Evolutionary conservation across 2,113 vertebrate genomes (phyloP), one percentile per base, ranked within the genome.

Genomic region (Vulpes lagopus): DNA sequence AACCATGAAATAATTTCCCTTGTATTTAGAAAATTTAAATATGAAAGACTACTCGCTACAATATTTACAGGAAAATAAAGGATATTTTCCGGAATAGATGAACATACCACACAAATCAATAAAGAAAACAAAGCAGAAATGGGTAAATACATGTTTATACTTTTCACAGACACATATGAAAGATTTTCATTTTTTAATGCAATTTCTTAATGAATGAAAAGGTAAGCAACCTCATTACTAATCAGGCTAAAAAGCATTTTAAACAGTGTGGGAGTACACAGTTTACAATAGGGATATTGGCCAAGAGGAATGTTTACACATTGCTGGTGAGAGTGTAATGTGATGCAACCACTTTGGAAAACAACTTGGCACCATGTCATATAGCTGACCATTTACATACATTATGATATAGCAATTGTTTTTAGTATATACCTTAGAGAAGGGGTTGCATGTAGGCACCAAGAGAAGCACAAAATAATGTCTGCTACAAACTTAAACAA

Each of bases 121-220:
- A 89, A 89, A 51, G 4, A 81, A 64, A 96, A 81, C 12, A 92
- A 78, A 51, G 17, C 15, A 76, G 57, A 25, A 90, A 96, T 81
- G 27, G 2, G 11, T 60, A 76, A 92, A 89, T 23, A 69, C 2
- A 51, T 20, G 19, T 30, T 64, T 23, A 69, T 71, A 15, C 9
- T 43, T 64, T 79, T 67, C 51, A 87, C 10, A 80, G 3, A 35
- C 84, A 60, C 3, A n/a, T 43, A 43, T 43, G 43, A 43, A 0
- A 67, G 78, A 51, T 60, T 35, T 87, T 87, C 23, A 67, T 78
- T 76, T 20, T 91, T 80, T 32, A n/a, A 80, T 35, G 60, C 4
- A 88, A 8, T 16, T 78, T 5, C 4, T 79, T 2, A 74, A 55
- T 62, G 25, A 27, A 62, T 80, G 23, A 89, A 97, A 79, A 84